These are phyloP conservation scores for Hapalemur alaotrensis DNA, from an alignment of 2,797 vertebrate genomes.

Conservation along the genomic window DNA sequence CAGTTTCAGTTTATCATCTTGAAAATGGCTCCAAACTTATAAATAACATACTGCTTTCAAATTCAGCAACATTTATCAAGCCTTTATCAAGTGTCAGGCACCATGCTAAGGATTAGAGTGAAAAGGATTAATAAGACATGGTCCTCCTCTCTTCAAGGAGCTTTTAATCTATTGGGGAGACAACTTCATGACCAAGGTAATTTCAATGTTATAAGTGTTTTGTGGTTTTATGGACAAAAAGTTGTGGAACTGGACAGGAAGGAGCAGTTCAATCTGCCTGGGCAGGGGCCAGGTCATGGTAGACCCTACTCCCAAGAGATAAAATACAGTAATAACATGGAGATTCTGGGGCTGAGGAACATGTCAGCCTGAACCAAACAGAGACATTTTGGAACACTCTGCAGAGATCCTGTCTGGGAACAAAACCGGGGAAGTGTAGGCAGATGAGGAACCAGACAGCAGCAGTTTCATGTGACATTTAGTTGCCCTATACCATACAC, in stretches of 20 bases:
- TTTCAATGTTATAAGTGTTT: background rate
- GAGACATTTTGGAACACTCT: background rate
- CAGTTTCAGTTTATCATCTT: background rate
- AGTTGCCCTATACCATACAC: background rate
- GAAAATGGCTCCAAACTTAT: background rate
- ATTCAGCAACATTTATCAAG: background rate
- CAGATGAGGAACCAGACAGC: constrained; percentile 21
- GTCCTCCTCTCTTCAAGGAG: background rate
- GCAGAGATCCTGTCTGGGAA: constrained; percentile 1
- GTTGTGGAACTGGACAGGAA: background rate
- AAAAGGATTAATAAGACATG: background rate
- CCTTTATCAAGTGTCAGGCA: background rate
- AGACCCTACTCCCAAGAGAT: background rate
- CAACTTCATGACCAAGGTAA: background rate
- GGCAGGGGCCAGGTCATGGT: background rate
- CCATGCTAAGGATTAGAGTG: background rate
- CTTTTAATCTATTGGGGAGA: background rate
- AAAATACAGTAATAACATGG: background rate
- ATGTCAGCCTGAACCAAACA: background rate
- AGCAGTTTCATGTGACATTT: constrained; percentile 53
- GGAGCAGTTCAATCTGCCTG: background rate
- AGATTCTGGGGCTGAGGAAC: background rate
- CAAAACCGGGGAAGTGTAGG: background rate
- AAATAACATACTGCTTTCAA: background rate
- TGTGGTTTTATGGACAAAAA: background rate